Base-by-base conservation (phyloP, 2,113 vertebrate genomes). In the Oreamnos americanus region DNA sequence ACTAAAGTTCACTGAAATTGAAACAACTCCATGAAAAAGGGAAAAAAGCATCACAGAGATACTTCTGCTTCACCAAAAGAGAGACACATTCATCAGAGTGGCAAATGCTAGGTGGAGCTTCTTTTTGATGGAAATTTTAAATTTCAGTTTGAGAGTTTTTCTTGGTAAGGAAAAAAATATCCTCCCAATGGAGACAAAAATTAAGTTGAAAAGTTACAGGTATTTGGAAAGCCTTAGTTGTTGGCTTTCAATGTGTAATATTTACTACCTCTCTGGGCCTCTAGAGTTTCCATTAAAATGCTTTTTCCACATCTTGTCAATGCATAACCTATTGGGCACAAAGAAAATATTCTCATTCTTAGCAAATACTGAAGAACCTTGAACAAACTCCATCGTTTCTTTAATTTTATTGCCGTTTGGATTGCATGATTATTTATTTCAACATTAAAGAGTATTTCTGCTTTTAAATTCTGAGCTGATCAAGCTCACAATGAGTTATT, bases 351-450 rank as follows among this genome's bases (percentile, higher is more conserved):
- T 86, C 67, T 95, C 36, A 55, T 81, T 91, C 39, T 93, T 93
- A 95, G 28, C 67, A 76, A 55, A 60, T 90, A 25, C 53, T 33
- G 45, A 96, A 93, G 83, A 60, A 89, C 55, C 78, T 91, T 93
- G 71, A 96, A 85, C 74, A 96, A 92, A 90, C 36, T 71, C 57
- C 30, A 94, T 30, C 26, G 0, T 85, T 95, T 91, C 90, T 92
- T 96, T 96, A 95, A 91, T 96, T 96, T 85, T 94, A 21, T 91
- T 96, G 87, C 36, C 17, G 26, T 95, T 98, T 98, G 92, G 62
- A 93, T 98, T 97, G 53, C 53, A 84, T 94, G 96, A 96, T 98
- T 97, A 98, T 98, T 98, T 98, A 97, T 98, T 98, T 98, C 92
- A 98, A 98, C 96, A 76, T 97, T 96, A 97, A 97, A 96, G 95